Evolutionary conservation across 2,888 invertebrate genomes (phyloP).

Genomic region (Drosophila emarginata): DNA sequence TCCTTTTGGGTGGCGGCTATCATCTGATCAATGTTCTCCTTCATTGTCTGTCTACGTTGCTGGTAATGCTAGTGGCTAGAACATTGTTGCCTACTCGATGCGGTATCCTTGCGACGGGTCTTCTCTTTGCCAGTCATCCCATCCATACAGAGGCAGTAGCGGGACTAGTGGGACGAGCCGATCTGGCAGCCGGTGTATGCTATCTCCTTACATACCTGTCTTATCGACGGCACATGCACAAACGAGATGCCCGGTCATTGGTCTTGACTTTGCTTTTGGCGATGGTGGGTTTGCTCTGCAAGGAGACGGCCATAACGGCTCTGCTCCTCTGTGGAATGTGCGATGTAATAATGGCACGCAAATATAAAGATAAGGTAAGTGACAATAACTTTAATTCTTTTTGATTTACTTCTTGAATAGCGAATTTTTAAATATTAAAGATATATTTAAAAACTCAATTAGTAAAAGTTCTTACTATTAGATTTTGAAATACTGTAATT

Average conservation of each 20-base stretch:
- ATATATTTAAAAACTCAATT: too few relatives aligned
- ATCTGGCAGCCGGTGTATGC: constrained; percentile 94
- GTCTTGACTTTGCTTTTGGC: constrained; percentile 86
- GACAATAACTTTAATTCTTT: background rate
- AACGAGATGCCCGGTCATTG: constrained; percentile 84
- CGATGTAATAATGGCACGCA: constrained; percentile 86
- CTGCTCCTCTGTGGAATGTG: constrained; percentile 94
- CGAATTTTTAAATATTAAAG: background rate
- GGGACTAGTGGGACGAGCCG: constrained; percentile 96
- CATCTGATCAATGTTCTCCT: constrained; percentile 93
- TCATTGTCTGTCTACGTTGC: constrained; percentile 91
- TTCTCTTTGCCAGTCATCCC: constrained; percentile 96
- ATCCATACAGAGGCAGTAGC: constrained; percentile 98
- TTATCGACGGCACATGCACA: constrained; percentile 89
- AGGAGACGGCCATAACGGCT: constrained; percentile 97
- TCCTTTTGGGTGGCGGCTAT: constrained; percentile 87
- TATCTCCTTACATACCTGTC: constrained; percentile 93
- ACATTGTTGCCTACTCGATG: constrained; percentile 86
- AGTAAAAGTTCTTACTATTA: too few relatives aligned
- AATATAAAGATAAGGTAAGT: constrained; percentile 83
- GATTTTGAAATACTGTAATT: too few relatives aligned
- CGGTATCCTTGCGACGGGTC: constrained; percentile 89
- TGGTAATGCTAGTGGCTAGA: constrained; percentile 90
- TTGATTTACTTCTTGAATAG: background rate
- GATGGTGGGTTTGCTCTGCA: constrained; percentile 92